Conservation (phyloP, 1,140 invertebrate genomes). For the Gonioctena quinquepunctata region DNA sequence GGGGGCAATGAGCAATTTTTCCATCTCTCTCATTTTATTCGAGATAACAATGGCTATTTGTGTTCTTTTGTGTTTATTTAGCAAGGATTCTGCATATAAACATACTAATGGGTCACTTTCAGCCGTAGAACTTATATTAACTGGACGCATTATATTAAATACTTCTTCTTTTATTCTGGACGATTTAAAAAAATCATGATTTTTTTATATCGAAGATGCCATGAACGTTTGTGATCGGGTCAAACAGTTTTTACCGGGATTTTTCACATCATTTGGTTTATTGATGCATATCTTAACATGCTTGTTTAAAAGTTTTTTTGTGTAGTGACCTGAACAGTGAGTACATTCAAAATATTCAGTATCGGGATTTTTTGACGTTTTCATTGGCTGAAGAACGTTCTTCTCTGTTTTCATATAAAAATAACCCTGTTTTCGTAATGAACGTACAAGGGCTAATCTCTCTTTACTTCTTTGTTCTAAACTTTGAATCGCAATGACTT, state of each 20-base stretch:
- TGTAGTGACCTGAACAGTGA: neutral
- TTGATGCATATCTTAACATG: conserved; percentile 25
- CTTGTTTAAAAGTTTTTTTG: conserved; percentile 20
- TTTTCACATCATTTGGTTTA: conserved; percentile 2
- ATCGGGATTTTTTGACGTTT: conserved; percentile 19
- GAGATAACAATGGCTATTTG: conserved; percentile 29
- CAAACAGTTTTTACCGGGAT: conserved; percentile 22
- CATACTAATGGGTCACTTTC: conserved; percentile 36
- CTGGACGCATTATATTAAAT: conserved; percentile 30
- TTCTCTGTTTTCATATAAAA: conserved; percentile 33
- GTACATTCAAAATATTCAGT: neutral
- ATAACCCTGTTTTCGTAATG: conserved; percentile 31
- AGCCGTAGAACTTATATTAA: conserved; percentile 26
- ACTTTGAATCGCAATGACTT: neutral
- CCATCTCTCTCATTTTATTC: conserved; percentile 35
- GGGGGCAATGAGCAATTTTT: conserved; percentile 22
- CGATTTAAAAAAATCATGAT: conserved; percentile 1
- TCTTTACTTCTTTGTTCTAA: neutral
- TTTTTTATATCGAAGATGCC: conserved; percentile 1
- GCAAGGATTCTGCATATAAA: conserved; percentile 26
- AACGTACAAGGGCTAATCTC: neutral
- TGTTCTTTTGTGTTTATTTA: conserved; percentile 33
- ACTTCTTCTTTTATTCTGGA: conserved; percentile 28
- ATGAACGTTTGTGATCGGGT: conserved; percentile 15
- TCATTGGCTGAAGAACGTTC: conserved; percentile 24